A percentile compares a stretch with the other conserved stretches of the same genome.
Conservation (phyloP, 2,888 invertebrate species). For the Acleris holmiana region DNA sequence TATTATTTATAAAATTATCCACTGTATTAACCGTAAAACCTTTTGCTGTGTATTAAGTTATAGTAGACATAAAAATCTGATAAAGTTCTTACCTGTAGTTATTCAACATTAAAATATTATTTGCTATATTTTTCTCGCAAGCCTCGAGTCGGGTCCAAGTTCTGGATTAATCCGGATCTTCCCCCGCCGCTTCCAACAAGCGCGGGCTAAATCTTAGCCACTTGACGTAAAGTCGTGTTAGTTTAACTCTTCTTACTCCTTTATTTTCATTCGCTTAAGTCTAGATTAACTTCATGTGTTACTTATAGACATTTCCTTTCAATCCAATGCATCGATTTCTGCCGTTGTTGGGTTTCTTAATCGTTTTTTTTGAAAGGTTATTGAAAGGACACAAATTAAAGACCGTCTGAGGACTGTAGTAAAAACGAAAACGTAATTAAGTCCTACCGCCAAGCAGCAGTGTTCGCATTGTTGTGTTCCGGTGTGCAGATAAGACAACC, state of each 20-base stretch:
- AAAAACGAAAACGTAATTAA: no score
- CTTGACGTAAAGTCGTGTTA: constrained; percentile 23
- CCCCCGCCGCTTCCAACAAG: constrained; percentile 17
- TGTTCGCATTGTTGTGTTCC: no score
- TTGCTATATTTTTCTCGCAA: constrained; percentile 7
- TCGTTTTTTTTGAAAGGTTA: background rate
- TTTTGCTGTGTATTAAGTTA: no score
- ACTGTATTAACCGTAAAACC: no score
- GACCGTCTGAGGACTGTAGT: no score
- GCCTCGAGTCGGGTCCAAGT: constrained; percentile 11
- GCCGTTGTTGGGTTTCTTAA: background rate
- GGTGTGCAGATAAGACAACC: no score
- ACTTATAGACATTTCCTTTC: background rate
- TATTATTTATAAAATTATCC: no score
- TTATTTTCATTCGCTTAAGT: constrained; percentile 11
- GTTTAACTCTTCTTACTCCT: constrained; percentile 1
- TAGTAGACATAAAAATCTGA: no score
- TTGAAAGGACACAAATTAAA: no score
- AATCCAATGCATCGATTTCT: background rate
- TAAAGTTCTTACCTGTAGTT: background rate
- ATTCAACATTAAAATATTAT: constrained; percentile 1
- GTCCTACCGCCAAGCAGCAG: no score
- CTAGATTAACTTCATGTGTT: constrained; percentile 1
- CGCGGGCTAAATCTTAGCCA: constrained; percentile 22
- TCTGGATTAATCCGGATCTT: constrained; percentile 25